Conservation (phyloP, 1,140 invertebrate species). For the Lepidurus packardi region DNA sequence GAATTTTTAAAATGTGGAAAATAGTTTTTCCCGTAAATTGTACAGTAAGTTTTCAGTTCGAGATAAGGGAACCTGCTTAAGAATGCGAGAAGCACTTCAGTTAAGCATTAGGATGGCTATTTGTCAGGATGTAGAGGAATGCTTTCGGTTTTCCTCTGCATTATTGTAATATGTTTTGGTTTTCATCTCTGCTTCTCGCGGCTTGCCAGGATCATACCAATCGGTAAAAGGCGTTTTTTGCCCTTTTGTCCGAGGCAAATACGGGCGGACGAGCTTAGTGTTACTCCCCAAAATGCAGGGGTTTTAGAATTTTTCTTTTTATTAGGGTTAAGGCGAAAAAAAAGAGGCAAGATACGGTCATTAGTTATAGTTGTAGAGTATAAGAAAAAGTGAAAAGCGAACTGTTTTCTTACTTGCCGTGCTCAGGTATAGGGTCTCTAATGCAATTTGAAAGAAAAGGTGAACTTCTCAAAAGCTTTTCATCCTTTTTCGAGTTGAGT, state of each 20-base stretch:
- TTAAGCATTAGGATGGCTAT: slow-evolving; percentile 8
- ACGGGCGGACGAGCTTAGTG: neutral
- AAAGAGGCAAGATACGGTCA: neutral
- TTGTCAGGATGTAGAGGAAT: slow-evolving; percentile 5
- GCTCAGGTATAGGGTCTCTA: neutral
- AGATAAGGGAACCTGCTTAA: neutral
- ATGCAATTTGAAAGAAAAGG: neutral
- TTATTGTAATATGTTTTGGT: neutral
- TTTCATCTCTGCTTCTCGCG: neutral
- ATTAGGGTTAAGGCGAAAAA: neutral
- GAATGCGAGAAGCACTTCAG: slow-evolving; percentile 9
- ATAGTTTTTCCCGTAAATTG: too few relatives aligned
- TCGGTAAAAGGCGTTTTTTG: neutral
- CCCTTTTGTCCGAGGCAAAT: neutral
- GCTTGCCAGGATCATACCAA: neutral
- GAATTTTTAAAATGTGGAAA: neutral
- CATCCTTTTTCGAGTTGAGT: neutral
- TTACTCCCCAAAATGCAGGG: neutral
- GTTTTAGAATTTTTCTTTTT: neutral
- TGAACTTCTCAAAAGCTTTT: neutral
- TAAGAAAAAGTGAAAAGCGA: neutral
- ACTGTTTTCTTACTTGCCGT: neutral
- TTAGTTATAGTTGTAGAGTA: neutral
- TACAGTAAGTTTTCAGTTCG: too few relatives aligned
- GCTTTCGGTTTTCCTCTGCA: neutral